These are phyloP conservation scores for Macrochelys suwanniensis DNA, from an alignment of 2,797 vertebrate genomes.

Conservation along the genomic window DNA sequence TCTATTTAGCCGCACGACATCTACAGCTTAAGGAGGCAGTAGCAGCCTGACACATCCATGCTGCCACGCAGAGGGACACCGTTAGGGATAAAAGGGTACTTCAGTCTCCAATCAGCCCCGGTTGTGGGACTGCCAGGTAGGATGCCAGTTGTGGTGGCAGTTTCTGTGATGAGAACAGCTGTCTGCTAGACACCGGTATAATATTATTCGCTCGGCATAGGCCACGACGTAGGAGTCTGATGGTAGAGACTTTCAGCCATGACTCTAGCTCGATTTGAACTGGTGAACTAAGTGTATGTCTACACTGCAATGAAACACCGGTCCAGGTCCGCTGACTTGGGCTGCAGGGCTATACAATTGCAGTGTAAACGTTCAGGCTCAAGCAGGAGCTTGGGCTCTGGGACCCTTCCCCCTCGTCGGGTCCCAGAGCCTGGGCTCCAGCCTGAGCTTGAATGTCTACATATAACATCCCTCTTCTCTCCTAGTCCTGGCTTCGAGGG, in stretches of 20 bases:
- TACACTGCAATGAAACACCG: neutral
- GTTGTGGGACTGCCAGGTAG: conserved; percentile 15
- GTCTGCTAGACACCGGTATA: neutral
- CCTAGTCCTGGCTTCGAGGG: neutral
- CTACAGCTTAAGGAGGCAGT: neutral
- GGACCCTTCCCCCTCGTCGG: neutral
- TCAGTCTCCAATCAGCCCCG: neutral
- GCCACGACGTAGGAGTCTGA: neutral
- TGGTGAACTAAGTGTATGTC: neutral
- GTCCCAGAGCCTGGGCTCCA: neutral
- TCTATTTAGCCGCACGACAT: neutral
- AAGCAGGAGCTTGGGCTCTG: neutral
- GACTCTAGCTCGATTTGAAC: neutral
- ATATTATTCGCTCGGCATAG: neutral
- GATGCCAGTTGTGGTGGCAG: neutral
- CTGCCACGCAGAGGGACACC: neutral
- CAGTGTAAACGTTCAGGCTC: neutral
- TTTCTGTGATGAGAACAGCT: neutral
- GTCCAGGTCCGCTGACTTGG: neutral
- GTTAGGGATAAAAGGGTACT: conserved; percentile 13
- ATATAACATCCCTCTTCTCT: neutral
- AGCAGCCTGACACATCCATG: neutral
- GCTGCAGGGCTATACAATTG: neutral
- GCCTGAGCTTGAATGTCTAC: neutral
- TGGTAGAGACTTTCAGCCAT: neutral